These are phyloP conservation scores for Hesperophylax magnus DNA, from an alignment of 1,140 invertebrate genomes.

Conservation along the genomic window DNA sequence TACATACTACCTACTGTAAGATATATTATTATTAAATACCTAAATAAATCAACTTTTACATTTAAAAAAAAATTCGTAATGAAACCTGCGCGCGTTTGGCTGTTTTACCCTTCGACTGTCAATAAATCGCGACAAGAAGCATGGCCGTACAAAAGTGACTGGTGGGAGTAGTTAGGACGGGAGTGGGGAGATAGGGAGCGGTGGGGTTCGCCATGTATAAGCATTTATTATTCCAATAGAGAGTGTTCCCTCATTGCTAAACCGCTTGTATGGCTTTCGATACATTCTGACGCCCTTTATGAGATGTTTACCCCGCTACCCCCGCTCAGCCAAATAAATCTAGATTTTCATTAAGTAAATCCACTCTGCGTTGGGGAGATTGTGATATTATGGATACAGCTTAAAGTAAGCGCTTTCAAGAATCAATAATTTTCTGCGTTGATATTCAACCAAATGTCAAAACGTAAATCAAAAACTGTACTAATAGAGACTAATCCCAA, in stretches of 20 bases:
- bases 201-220: not conserved
- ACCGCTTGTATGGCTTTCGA: constrained; percentile 21
- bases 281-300: constrained; percentile 43
- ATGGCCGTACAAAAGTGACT: constrained; percentile 42
- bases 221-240: constrained; percentile 52
- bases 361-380: constrained; percentile 1
- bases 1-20: no score
- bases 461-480: no score
- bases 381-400: no score
- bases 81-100: no score
- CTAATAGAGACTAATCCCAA: no score
- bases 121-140: constrained; percentile 47
- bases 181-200: not conserved
- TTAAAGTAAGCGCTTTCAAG: no score
- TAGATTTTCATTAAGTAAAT: constrained; percentile 39
- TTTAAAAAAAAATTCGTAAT: no score
- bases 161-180: not conserved
- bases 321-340: constrained; percentile 19
- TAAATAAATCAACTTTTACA: no score
- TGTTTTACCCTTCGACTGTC: constrained; percentile 35
- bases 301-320: constrained; percentile 44
- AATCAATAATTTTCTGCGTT: no score
- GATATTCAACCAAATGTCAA: no score
- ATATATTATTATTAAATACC: no score
- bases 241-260: constrained; percentile 9